These are phyloP conservation scores for Urocyon cinereoargenteus DNA, from an alignment of 2,797 vertebrate genomes.

Conservation along the genomic window DNA sequence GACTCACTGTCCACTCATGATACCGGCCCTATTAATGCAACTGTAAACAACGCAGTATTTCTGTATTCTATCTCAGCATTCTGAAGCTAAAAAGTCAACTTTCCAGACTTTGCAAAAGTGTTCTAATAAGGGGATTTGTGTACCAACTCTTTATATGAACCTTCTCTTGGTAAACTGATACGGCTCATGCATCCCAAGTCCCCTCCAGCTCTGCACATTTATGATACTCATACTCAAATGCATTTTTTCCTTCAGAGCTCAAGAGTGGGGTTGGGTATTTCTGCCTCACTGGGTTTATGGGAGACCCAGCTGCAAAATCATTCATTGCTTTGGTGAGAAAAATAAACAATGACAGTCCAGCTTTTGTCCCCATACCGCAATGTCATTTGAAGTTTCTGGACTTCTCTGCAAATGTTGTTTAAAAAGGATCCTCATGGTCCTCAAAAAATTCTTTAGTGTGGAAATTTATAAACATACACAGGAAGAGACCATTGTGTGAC, in stretches of 20 bases:
- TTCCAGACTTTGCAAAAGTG: not conserved
- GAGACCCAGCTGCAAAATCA: slow-evolving; percentile 43
- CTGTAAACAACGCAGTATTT: not conserved
- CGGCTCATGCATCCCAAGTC: not conserved
- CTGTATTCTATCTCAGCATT: not conserved
- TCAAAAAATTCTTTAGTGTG: slow-evolving; percentile 5
- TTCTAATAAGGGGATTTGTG: not conserved
- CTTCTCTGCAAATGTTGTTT: not conserved
- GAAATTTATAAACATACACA: slow-evolving; percentile 42
- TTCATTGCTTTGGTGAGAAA: slow-evolving; percentile 60
- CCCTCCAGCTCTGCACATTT: not conserved
- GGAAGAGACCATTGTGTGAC: slow-evolving; percentile 17
- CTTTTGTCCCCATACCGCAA: not conserved
- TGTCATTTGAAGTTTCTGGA: not conserved
- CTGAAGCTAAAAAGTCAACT: slow-evolving; percentile 17
- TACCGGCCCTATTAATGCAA: not conserved
- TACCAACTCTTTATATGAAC: not conserved
- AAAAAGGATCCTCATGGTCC: not conserved
- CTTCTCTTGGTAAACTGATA: slow-evolving; percentile 6
- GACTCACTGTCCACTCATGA: not conserved
- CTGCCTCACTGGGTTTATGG: slow-evolving; percentile 29
- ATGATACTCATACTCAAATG: not conserved
- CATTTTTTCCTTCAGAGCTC: not conserved
- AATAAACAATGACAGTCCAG: slow-evolving; percentile 40
- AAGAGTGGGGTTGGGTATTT: not conserved